These are phyloP conservation scores for Linepithema humile DNA, from an alignment of 1,140 invertebrate genomes.

Conservation along the genomic window DNA sequence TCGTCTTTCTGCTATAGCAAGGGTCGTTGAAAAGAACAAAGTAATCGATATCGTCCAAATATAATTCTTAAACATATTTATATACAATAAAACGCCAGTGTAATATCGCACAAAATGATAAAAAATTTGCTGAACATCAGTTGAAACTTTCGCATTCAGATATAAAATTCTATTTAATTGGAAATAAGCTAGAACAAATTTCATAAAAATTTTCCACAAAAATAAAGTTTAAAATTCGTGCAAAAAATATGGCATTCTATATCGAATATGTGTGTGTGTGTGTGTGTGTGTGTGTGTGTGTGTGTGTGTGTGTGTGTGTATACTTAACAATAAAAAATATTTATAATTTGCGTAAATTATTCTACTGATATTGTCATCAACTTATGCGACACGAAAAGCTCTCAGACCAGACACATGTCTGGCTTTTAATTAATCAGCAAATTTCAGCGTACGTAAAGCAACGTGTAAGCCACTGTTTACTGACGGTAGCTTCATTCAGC, in stretches of 20 bases:
- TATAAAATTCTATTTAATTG: background rate
- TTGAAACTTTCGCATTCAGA: background rate
- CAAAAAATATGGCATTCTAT: too few species aligned
- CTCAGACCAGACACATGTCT: too few species aligned
- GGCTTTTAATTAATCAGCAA: constrained; percentile 44
- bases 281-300: too few species aligned
- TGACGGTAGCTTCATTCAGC: constrained; percentile 1
- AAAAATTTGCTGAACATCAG: background rate
- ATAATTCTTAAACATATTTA: background rate
- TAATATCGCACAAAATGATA: background rate
- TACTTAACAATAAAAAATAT: too few species aligned
- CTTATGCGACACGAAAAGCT: background rate
- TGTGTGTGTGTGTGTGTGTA: too few species aligned
- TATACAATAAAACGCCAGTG: background rate
- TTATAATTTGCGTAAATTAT: too few species aligned
- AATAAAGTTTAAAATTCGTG: too few species aligned
- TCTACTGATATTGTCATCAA: background rate
- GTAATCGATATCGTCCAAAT: too few species aligned
- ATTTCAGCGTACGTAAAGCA: constrained; percentile 15
- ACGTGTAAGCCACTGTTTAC: constrained; percentile 5
- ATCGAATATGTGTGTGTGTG: too few species aligned
- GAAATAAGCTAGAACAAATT: background rate
- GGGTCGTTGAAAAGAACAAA: constrained; percentile 1
- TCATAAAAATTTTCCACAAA: too few species aligned
- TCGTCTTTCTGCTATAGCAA: background rate